These are phyloP conservation scores for Pristionchus fissidentatus DNA, from an alignment of 2,888 invertebrate genomes.

Conservation along the genomic window DNA sequence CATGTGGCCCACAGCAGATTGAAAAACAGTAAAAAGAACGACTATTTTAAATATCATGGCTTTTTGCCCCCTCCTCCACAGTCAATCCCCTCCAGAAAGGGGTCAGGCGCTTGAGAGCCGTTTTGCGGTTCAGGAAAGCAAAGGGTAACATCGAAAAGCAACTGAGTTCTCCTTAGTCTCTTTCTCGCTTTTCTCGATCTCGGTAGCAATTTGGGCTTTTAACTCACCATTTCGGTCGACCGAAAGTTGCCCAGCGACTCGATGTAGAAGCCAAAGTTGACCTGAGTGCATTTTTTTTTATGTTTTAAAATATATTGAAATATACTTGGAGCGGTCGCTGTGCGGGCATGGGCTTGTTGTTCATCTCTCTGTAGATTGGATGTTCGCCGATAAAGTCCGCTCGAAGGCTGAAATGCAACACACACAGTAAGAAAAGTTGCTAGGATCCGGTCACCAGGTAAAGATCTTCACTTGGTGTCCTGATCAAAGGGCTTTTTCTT, in stretches of 20 bases:
- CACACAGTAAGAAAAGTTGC: no score
- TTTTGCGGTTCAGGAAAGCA: background rate
- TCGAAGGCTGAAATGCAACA: background rate
- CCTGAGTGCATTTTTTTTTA: constrained; percentile 50
- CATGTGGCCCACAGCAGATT: no score
- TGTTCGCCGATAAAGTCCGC: background rate
- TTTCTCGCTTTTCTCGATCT: background rate
- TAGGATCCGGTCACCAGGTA: no score
- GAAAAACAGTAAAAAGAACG: no score
- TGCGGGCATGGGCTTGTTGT: constrained; percentile 58
- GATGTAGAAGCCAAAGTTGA: constrained; percentile 67
- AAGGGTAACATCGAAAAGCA: background rate
- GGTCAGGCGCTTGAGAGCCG: no score
- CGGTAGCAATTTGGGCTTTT: no score
- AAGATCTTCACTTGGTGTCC: no score
- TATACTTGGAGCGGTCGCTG: constrained; percentile 50
- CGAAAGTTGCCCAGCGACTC: constrained; percentile 69
- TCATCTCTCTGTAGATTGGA: constrained; percentile 54
- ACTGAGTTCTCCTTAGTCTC: background rate
- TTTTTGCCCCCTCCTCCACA: no score
- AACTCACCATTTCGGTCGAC: constrained; percentile 66
- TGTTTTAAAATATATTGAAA: background rate
- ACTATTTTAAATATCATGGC: no score
- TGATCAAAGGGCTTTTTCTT: no score
- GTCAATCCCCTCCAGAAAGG: no score